Base-by-base conservation (phyloP, 2,797 vertebrate genomes). In the Leuciscus waleckii region DNA sequence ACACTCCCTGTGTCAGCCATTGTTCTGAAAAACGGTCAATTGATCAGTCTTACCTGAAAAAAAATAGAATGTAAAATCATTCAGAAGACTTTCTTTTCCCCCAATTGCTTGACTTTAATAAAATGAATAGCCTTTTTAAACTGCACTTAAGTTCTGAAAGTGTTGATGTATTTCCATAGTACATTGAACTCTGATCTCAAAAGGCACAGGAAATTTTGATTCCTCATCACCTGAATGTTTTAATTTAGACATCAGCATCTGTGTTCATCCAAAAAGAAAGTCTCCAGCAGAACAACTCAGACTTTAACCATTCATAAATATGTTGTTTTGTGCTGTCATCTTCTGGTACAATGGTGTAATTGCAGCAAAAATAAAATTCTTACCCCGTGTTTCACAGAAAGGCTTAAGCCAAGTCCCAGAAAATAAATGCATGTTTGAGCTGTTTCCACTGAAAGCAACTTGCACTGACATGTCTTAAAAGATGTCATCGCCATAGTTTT, bases 321-420 rank as follows among this genome's bases (percentile, higher is more conserved):
- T 8, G 32, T 35, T 86, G 81, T n/a, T 26, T 63, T n/a, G 8
- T 89, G 90, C 7, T 87, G 81, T 93, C 88, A 92, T 89, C 94
- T 93, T 74, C 88, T 91, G 93, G 88, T 19, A 54, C 32, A 78
- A 65, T 14, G 4, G 49, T 39, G 70, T 19, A 70, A 76, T 11
- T 76, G 46, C 69, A 76, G 4, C 19, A 19, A 29, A 70, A 65
- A 39, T 11, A 29, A 1, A 68, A 69, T 29, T 63, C n/a, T 63
- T 67, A 5, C 5, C 46, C 46, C 1, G 14, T 16, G 46, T 49
- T 49, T 2, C 46, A 49, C 14, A 49, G 46, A 17, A 5, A 46
- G 43, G 43, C 13, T 46, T 49, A 46, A 46, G 4, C 14, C 14
- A 16, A 46, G 46, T 46, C 4, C 14, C 46, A 46, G 46, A 46